phyloP scores from a whole-genome alignment of 2,113 vertebrate species.

The Puffinus mauretanicus region DNA sequence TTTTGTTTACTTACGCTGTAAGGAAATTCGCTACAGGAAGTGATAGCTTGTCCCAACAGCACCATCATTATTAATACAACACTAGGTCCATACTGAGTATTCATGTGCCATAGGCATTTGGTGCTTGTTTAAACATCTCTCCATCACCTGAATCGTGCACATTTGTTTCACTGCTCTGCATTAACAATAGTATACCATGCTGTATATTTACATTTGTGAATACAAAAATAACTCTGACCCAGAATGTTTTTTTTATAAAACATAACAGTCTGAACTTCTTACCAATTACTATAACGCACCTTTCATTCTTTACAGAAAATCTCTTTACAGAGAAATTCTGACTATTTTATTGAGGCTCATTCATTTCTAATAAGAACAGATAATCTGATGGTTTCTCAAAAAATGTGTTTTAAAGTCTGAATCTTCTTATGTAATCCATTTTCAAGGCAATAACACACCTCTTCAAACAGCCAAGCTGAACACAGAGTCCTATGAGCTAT shows the following conservation, averaged over 20 bases:
- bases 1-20: background rate
- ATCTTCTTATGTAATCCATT: background rate
- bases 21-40: background rate
- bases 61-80: background rate
- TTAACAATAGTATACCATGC: background rate
- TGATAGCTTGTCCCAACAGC: background rate
- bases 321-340: background rate
- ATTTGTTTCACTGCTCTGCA: conserved; percentile 8
- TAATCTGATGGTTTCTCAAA: background rate
- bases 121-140: background rate
- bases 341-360: background rate
- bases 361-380: background rate
- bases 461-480: background rate
- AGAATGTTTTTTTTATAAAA: background rate
- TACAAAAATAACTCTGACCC: background rate
- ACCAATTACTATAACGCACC: background rate
- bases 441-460: background rate
- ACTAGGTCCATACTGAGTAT: background rate
- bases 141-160: background rate
- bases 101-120: background rate
- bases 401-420: background rate
- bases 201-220: background rate
- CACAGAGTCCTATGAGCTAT: background rate
- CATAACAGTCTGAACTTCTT: background rate
- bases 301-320: background rate